phyloP scores from a whole-genome alignment of 2,888 invertebrate genomes.

The Syrphus vitripennis region DNA sequence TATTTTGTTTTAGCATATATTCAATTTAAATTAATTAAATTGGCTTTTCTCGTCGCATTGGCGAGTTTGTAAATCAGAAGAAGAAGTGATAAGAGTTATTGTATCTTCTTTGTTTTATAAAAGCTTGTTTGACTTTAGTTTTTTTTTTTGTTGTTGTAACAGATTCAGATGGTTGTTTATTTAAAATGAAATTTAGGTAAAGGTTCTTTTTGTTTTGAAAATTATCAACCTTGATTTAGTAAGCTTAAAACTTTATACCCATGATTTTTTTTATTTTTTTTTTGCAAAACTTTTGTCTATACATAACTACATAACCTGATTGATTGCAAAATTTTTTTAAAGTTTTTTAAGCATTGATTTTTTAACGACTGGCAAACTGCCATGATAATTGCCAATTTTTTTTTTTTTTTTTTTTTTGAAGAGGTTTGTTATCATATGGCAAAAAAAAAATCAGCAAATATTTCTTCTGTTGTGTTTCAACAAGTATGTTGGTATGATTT shows the following conservation, averaged over 20 bases:
- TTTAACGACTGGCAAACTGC: neutral
- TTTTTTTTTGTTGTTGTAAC: neutral
- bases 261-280: neutral
- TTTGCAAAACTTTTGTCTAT: neutral
- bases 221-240: neutral
- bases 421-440: neutral
- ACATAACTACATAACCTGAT: neutral
- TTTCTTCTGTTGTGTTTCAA: too few relatives aligned
- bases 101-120: neutral
- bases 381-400: neutral
- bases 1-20: constrained; percentile 22
- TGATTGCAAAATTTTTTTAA: neutral
- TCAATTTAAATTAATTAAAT: constrained; percentile 59
- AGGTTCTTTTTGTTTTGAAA: constrained; percentile 2
- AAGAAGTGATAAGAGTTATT: neutral
- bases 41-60: neutral
- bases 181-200: neutral
- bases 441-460: too few relatives aligned
- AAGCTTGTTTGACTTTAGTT: neutral
- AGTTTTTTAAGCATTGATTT: neutral
- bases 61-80: neutral
- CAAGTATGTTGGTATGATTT: too few relatives aligned
- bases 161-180: neutral
- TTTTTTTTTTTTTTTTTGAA: too few relatives aligned
- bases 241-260: neutral